These are phyloP conservation scores for Philypnodon macrostomus DNA, from an alignment of 2,797 vertebrate species.

Conservation along the genomic window DNA sequence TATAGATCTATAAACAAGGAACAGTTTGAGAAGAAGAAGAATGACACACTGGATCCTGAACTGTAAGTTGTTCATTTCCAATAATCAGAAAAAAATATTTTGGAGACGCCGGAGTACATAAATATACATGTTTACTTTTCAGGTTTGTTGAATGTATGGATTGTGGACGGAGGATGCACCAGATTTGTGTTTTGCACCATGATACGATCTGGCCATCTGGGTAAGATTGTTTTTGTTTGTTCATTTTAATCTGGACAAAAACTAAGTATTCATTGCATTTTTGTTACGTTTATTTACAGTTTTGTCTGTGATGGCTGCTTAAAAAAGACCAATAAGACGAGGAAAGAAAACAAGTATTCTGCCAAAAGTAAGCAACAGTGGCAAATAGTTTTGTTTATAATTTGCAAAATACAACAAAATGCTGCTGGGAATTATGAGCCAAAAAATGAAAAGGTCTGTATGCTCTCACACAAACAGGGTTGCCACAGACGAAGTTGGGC, in stretches of 20 bases:
- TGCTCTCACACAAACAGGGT: constrained; percentile 70
- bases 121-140: constrained; percentile 22
- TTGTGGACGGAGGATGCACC: constrained; percentile 97
- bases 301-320: constrained; percentile 93
- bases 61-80: constrained; percentile 79
- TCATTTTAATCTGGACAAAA: not conserved
- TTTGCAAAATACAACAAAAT: no score
- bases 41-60: constrained; percentile 97
- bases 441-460: not conserved
- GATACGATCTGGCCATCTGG: constrained; percentile 95
- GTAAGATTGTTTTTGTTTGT: constrained; percentile 57
- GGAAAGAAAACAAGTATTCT: constrained; percentile 97
- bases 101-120: no score
- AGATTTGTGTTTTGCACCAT: constrained; percentile 96
- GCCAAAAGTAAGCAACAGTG: constrained; percentile 88
- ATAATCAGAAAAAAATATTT: no score
- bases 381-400: not conserved
- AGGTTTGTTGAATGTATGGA: constrained; percentile 98
- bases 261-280: not conserved
- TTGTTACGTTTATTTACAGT: constrained; percentile 58
- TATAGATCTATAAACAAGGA: constrained; percentile 96
- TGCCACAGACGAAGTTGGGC: constrained; percentile 93
- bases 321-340: constrained; percentile 91
- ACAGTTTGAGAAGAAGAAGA: constrained; percentile 98
- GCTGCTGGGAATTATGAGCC: no score